phyloP scores from a whole-genome alignment of 2,888 invertebrate species.

The Caenorhabditis panamensis region DNA sequence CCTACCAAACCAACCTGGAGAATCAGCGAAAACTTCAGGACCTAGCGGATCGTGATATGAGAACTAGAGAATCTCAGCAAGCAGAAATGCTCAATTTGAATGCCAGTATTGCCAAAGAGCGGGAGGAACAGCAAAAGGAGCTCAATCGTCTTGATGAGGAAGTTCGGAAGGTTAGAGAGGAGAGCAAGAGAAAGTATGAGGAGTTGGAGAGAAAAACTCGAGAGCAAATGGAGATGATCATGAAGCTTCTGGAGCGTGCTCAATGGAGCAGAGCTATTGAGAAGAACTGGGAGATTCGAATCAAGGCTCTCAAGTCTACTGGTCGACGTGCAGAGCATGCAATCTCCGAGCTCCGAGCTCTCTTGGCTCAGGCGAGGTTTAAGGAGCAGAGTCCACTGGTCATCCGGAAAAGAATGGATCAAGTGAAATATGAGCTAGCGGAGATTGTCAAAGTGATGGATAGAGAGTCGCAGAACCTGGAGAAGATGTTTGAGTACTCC shows the following conservation, averaged over 20 bases:
- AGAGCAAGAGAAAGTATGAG: not conserved
- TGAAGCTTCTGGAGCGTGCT: not conserved
- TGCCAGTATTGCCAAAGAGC: not conserved
- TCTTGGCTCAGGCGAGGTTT: not conserved
- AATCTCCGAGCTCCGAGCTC: not conserved
- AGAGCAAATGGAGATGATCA: not conserved
- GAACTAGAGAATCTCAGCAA: not conserved
- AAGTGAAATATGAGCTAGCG: not conserved
- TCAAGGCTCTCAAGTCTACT: conserved; percentile 14
- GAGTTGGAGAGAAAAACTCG: not conserved
- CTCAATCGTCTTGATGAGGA: not conserved
- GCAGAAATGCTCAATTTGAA: not conserved
- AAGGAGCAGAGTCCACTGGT: not conserved
- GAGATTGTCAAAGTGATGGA: conserved; percentile 14
- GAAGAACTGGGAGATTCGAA: conserved; percentile 5
- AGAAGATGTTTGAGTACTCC: conserved; percentile 1
- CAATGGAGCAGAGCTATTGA: conserved; percentile 13
- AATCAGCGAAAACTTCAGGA: not conserved
- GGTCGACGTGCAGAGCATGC: not conserved
- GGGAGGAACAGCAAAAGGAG: not conserved
- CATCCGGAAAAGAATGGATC: not conserved
- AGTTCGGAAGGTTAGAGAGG: not conserved
- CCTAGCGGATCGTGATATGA: not conserved
- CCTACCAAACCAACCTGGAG: not conserved
- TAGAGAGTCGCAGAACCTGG: conserved; percentile 7